phyloP scores from a whole-genome alignment of 2,797 vertebrate genomes.

The Hoplostethus mediterraneus region DNA sequence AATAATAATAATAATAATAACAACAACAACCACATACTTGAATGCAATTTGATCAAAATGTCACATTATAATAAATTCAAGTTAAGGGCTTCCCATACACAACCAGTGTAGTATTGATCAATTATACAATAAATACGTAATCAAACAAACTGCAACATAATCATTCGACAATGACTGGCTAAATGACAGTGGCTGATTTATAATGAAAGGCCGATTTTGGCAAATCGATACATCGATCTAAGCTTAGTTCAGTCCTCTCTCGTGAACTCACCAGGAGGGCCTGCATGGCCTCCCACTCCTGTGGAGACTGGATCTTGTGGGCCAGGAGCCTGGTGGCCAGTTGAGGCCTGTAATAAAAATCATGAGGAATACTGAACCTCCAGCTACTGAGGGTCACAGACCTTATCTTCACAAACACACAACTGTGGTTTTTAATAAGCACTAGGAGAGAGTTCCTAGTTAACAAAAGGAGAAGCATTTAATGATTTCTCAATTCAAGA shows the following conservation, averaged over 20 bases:
- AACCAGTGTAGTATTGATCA: no score
- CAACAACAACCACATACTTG: no score
- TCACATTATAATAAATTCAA: no score
- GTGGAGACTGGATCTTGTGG: constrained; percentile 98
- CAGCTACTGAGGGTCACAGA: not conserved
- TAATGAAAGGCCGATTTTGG: no score
- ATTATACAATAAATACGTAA: no score
- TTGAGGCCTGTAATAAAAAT: constrained; percentile 79
- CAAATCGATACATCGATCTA: no score
- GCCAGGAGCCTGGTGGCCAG: constrained; percentile 95
- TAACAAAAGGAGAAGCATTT: not conserved
- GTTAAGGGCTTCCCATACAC: no score
- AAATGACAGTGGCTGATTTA: no score
- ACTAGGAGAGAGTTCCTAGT: not conserved
- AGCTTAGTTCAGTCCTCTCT: not conserved
- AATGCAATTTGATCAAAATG: no score
- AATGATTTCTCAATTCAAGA: not conserved
- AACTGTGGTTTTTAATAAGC: not conserved
- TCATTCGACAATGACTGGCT: no score
- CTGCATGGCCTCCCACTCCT: constrained; percentile 98
- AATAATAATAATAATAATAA: no score
- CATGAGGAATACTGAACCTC: not conserved
- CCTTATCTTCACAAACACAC: not conserved
- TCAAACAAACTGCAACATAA: no score
- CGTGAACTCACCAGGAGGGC: constrained; percentile 90